Percentiles rank a stretch among this genome's conserved stretches.
Conservation (phyloP, 2,113 vertebrate species). For the Marmota flaviventris region DNA sequence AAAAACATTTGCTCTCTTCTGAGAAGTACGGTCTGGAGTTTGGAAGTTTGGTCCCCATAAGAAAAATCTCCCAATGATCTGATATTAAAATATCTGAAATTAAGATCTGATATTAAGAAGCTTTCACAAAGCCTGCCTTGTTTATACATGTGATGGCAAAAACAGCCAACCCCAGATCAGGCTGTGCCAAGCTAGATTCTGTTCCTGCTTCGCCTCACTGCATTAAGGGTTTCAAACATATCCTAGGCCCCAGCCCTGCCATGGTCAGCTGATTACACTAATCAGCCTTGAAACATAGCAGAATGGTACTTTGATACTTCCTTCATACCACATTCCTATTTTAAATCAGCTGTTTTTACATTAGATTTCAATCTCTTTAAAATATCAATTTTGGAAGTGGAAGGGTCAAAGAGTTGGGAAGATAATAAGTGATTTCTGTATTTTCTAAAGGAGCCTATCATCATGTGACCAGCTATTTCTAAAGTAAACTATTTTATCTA, state of each 20-base stretch:
- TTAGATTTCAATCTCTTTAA: not conserved
- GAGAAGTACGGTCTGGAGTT: not conserved
- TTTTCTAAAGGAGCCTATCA: slow-evolving; percentile 38
- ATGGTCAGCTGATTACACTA: not conserved
- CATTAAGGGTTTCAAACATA: not conserved
- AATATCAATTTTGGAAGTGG: not conserved
- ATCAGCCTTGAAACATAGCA: not conserved
- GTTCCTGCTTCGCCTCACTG: not conserved
- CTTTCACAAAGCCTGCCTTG: not conserved
- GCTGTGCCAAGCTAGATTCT: not conserved
- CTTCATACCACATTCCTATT: not conserved
- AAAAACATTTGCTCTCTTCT: slow-evolving; percentile 6
- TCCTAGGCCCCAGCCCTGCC: not conserved
- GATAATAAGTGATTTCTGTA: not conserved
- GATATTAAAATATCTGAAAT: not conserved
- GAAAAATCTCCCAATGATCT: not conserved
- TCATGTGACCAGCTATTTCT: slow-evolving; percentile 6
- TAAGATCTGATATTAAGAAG: not conserved
- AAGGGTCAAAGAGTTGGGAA: not conserved
- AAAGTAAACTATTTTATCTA: not conserved
- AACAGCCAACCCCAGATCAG: not conserved
- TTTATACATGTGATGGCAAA: not conserved
- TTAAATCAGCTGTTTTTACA: not conserved
- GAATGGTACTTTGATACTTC: not conserved
- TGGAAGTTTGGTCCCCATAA: not conserved